Conservation (phyloP, 2,113 vertebrate genomes). For the Myotis lucifugus region DNA sequence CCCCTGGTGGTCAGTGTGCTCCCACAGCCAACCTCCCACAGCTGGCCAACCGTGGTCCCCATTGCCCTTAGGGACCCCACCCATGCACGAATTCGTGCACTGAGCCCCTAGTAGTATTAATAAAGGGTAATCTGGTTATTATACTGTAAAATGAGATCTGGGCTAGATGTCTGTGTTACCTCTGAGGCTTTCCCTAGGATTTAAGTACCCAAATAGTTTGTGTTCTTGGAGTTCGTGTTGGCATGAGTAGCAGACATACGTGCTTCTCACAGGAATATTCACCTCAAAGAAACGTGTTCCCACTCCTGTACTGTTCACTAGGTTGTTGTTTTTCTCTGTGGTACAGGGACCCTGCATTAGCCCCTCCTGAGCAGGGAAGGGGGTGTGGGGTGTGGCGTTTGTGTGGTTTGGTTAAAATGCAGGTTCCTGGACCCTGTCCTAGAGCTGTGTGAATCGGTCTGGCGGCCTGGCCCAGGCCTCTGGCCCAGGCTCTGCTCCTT, state of each 20-base stretch:
- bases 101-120: neutral
- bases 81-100: too few relatives aligned
- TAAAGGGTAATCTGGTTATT: neutral
- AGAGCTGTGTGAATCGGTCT: neutral
- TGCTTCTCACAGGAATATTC: conserved; percentile 5
- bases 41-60: too few relatives aligned
- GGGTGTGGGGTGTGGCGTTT: neutral
- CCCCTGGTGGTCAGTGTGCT: too few relatives aligned
- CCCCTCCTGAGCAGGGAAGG: neutral
- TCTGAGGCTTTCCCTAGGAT: neutral
- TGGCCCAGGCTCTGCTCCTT: neutral
- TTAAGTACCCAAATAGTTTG: neutral
- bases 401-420: neutral
- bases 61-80: too few relatives aligned
- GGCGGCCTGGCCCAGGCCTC: neutral
- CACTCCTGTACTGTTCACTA: neutral
- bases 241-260: neutral
- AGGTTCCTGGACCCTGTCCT: neutral
- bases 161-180: neutral
- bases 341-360: neutral
- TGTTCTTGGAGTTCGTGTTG: neutral
- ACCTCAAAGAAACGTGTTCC: neutral
- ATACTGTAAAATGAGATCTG: neutral
- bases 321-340: neutral
- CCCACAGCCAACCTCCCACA: too few relatives aligned